phyloP scores from a whole-genome alignment of 1,140 invertebrate species.

The Cecropterus lyciades region DNA sequence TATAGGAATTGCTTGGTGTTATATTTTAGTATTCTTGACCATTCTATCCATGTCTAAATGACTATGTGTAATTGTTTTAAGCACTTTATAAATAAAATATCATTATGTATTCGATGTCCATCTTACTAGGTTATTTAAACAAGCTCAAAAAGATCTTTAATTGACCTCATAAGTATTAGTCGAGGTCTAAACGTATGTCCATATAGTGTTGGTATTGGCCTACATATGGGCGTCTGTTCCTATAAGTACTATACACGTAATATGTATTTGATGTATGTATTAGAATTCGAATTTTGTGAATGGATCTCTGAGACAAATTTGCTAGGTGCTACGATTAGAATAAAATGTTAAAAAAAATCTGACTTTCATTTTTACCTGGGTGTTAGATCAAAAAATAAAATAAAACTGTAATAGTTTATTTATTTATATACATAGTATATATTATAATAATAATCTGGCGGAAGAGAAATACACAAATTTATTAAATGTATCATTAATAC shows the following conservation, averaged over 20 bases:
- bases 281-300: slow-evolving; percentile 53
- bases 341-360: slow-evolving; percentile 48
- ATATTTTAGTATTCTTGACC: slow-evolving; percentile 21
- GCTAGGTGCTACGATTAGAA: slow-evolving; percentile 75
- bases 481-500: slow-evolving; percentile 11
- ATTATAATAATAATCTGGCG: not conserved
- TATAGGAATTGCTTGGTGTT: slow-evolving; percentile 46
- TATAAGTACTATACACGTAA: slow-evolving; percentile 32
- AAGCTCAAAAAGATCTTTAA: slow-evolving; percentile 4
- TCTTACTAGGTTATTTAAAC: not conserved
- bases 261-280: slow-evolving; percentile 32
- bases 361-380: slow-evolving; percentile 2
- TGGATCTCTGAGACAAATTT: slow-evolving; percentile 70
- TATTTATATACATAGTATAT: slow-evolving; percentile 29
- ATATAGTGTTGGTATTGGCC: slow-evolving; percentile 11
- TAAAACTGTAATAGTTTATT: slow-evolving; percentile 1
- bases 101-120: not conserved
- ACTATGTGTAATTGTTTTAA: not conserved
- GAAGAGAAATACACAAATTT: not conserved
- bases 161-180: not conserved
- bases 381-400: not conserved
- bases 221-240: slow-evolving; percentile 41
- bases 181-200: slow-evolving; percentile 4
- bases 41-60: not conserved
- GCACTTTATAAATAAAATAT: not conserved